Evolutionary conservation across 1,140 invertebrate genomes (phyloP).

Genomic region (Lycorma delicatula): DNA sequence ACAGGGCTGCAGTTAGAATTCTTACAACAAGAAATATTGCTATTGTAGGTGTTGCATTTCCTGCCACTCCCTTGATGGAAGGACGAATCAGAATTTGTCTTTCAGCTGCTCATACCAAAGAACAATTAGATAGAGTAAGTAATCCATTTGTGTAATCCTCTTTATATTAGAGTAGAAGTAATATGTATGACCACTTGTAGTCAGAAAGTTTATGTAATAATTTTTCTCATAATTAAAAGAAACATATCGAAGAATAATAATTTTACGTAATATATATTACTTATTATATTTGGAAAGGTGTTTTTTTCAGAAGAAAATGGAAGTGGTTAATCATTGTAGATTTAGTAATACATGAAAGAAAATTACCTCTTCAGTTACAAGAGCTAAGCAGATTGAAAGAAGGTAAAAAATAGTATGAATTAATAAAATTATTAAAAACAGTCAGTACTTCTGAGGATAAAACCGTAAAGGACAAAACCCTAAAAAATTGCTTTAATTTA

Average conservation of each 20-base stretch:
- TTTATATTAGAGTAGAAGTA: constrained; percentile 38
- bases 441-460: too few species aligned
- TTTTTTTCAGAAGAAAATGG: too few species aligned
- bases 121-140: constrained; percentile 83
- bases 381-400: too few species aligned
- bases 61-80: constrained; percentile 92
- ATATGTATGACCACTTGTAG: not conserved
- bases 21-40: constrained; percentile 77
- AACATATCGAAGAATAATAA: not conserved
- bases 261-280: too few species aligned
- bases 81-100: constrained; percentile 92
- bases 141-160: constrained; percentile 7
- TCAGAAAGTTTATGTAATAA: not conserved
- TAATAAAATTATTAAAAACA: too few species aligned
- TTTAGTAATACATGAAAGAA: too few species aligned
- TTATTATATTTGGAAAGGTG: too few species aligned
- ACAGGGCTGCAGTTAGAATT: constrained; percentile 73
- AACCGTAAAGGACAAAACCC: too few species aligned
- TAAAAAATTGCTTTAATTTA: too few species aligned
- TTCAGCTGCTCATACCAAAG: constrained; percentile 91
- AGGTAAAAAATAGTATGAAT: too few species aligned
- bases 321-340: too few species aligned
- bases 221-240: not conserved
- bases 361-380: too few species aligned
- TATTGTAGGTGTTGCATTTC: constrained; percentile 93